Evolutionary conservation across 2,113 vertebrate genomes (phyloP), one percentile per base, ranked within the genome.

Genomic region (Chlorodrepanis virens): DNA sequence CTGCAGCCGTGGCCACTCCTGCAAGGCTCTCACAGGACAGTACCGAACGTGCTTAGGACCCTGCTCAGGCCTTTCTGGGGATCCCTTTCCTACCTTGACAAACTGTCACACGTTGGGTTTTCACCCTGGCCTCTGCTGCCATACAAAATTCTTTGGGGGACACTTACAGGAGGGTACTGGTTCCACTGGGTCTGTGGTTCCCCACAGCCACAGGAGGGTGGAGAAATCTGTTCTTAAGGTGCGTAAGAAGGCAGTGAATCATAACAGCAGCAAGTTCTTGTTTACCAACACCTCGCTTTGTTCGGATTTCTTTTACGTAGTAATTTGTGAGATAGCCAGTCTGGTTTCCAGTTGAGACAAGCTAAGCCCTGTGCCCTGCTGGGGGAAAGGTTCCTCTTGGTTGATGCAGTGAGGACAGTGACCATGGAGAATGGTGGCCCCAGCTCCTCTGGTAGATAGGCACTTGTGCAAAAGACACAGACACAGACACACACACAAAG

Each of bases 171-270:
- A 87, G 31, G 27, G 37, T 86, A 79, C 37, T 3, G 83, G 76
- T 95, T 96, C 96, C 94, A 89, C 61, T 1, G 1, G 61, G 93
- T 94, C 93, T 94, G 92, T 25, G 72, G 93, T 50, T 96, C 80
- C 77, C 93, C 83, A 44, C 90, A 90, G 56, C 56, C 47, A 28
- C 14, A 65, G 75, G 77, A 91, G 78, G 78, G 85, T 90, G 85
- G 85, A 75, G 95, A 96, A 94, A 74, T 96, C 86, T 92, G 40
- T 28, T 92, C 83, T 64, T 29, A 47, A 90, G 79, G 77, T 92
- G n/a, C 21, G 37, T 88, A 96, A 95, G 86, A 96, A 95, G 60
- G 72, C 56, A 91, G 65, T 96, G 96, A 97, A 96, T 97, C 96
- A 97, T 68, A 90, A 45, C 12, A 94, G 82, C 54, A 76, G 70